Evolutionary conservation across 2,113 vertebrate genomes (phyloP).

Genomic region (Condylura cristata): DNA sequence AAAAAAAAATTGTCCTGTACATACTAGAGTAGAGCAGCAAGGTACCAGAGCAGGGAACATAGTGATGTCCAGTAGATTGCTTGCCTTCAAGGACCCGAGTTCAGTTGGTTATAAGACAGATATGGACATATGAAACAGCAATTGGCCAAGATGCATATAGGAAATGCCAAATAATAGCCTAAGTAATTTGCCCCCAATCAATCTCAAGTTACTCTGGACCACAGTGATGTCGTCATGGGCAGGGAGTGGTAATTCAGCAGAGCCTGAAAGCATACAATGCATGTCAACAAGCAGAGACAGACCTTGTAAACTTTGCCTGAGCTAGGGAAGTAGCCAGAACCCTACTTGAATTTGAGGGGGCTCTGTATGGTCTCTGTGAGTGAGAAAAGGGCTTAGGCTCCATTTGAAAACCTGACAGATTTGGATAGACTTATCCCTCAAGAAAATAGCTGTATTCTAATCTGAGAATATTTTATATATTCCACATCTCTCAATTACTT

Average conservation of each 20-base stretch:
- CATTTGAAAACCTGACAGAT: background rate
- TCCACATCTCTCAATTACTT: conserved; percentile 20
- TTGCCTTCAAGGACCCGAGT: background rate
- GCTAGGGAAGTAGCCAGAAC: background rate
- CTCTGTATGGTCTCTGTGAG: background rate
- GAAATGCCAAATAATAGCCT: background rate
- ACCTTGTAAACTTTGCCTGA: background rate
- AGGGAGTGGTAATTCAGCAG: background rate
- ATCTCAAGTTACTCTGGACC: background rate
- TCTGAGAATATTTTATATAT: conserved; percentile 4
- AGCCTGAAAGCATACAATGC: background rate
- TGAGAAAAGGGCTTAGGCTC: background rate
- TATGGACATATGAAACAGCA: background rate
- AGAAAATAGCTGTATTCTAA: background rate
- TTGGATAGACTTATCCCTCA: background rate
- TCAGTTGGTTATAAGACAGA: background rate
- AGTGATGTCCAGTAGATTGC: background rate
- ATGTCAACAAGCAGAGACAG: background rate
- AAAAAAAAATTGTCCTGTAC: background rate
- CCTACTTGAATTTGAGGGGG: background rate
- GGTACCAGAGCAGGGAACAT: background rate
- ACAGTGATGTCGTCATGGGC: background rate
- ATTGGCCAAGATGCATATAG: background rate
- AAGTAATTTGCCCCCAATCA: background rate
- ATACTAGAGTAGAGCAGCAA: background rate